A percentile compares a stretch with the other conserved stretches of the same genome.
Conservation (phyloP, 2,888 invertebrate species). For the Gryllus longicercus region DNA sequence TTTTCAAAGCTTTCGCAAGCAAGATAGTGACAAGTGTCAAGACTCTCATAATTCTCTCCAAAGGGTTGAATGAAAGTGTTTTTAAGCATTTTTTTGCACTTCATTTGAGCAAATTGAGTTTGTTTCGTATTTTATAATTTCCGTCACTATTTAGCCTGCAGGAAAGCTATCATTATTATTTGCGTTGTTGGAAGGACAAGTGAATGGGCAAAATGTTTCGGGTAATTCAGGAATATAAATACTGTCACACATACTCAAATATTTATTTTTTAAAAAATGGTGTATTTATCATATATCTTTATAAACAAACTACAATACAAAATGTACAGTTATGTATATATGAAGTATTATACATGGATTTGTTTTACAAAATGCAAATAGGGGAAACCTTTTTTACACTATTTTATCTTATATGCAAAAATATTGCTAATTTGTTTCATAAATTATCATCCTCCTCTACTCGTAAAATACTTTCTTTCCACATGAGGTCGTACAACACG, state of each 20-base stretch:
- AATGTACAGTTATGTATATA: conserved; percentile 63
- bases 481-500: conserved; percentile 32
- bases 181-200: too few species aligned
- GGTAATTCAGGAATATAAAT: too few species aligned
- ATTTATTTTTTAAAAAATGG: conserved; percentile 37
- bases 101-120: too few species aligned
- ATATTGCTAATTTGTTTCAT: conserved; percentile 48
- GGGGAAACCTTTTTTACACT: conserved; percentile 36
- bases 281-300: conserved; percentile 58
- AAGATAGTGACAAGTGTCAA: too few species aligned
- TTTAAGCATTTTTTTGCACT: too few species aligned
- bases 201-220: too few species aligned
- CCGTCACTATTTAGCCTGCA: too few species aligned
- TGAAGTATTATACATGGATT: conserved; percentile 52
- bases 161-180: too few species aligned
- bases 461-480: neutral
- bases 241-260: neutral
- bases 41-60: too few species aligned
- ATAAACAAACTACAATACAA: conserved; percentile 74
- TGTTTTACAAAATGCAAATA: conserved; percentile 39
- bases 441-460: conserved; percentile 34
- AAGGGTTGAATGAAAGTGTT: too few species aligned
- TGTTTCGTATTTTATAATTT: too few species aligned
- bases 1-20: too few species aligned
- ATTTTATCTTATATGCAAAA: conserved; percentile 47